Conservation (phyloP, 1,140 invertebrate genomes). For the Telenomus remus region DNA sequence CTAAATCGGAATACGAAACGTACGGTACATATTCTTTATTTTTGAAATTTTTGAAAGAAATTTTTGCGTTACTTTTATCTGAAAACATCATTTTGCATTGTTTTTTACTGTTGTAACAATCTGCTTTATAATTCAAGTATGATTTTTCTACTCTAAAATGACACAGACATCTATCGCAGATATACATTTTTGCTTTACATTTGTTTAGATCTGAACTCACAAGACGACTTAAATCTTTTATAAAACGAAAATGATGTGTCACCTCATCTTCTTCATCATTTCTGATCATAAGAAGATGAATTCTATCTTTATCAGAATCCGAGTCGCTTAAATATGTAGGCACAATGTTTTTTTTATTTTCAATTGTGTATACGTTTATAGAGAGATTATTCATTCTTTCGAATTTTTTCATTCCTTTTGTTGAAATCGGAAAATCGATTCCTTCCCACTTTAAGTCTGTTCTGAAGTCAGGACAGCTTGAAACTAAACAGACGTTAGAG, state of each 20-base stretch:
- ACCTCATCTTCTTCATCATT: constrained; percentile 1
- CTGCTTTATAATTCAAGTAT: background rate
- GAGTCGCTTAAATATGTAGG: constrained; percentile 59
- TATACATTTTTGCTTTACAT: background rate
- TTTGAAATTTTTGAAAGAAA: constrained; percentile 62
- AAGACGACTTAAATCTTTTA: background rate
- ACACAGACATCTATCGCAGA: constrained; percentile 1
- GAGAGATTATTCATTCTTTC: constrained; percentile 67
- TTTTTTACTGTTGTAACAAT: background rate
- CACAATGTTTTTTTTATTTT: constrained; percentile 50
- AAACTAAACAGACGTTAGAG: constrained; percentile 49
- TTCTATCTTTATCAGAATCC: background rate
- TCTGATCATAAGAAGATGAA: no score
- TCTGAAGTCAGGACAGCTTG: constrained; percentile 60
- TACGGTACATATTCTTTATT: constrained; percentile 59
- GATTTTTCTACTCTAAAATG: background rate
- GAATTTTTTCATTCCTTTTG: constrained; percentile 66
- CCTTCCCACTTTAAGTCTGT: constrained; percentile 65
- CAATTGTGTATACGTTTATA: constrained; percentile 61
- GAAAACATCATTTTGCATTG: background rate
- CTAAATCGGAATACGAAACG: constrained; percentile 65
- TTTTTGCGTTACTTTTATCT: background rate
- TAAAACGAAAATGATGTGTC: background rate
- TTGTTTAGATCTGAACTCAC: background rate
- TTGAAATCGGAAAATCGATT: constrained; percentile 67